These are phyloP conservation scores for Drosophila parvula DNA, from an alignment of 1,140 invertebrate genomes.

Conservation along the genomic window DNA sequence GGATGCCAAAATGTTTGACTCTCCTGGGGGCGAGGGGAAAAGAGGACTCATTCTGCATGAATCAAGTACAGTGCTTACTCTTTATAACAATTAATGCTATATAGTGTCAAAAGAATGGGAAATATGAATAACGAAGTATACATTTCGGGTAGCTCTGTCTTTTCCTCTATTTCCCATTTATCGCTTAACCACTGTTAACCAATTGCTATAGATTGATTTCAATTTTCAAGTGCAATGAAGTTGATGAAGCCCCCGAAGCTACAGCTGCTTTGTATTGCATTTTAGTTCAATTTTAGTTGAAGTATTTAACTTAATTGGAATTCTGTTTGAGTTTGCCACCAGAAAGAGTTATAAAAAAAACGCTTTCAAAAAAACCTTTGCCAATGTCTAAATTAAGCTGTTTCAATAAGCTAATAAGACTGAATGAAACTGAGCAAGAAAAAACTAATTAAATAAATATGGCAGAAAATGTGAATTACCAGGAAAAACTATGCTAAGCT, in stretches of 20 bases:
- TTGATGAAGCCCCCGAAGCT: slow-evolving; percentile 22
- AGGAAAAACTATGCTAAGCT: slow-evolving; percentile 9
- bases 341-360: slow-evolving; percentile 6
- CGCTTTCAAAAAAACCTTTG: too few relatives aligned
- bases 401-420: background rate
- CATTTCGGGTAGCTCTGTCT: background rate
- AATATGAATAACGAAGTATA: background rate
- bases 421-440: background rate
- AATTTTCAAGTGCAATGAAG: slow-evolving; percentile 45
- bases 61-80: slow-evolving; percentile 26
- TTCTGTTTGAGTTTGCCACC: slow-evolving; percentile 48
- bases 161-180: slow-evolving; percentile 5
- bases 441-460: slow-evolving; percentile 4
- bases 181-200: slow-evolving; percentile 30
- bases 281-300: slow-evolving; percentile 59
- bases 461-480: slow-evolving; percentile 13
- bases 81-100: background rate
- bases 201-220: slow-evolving; percentile 53
- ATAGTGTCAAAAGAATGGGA: background rate
- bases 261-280: slow-evolving; percentile 36
- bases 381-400: slow-evolving; percentile 25
- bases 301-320: slow-evolving; percentile 69
- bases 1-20: slow-evolving; percentile 60
- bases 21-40: slow-evolving; percentile 7
- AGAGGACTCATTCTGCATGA: background rate